Percentiles rank a stretch among this genome's conserved stretches.
phyloP scores from a whole-genome alignment of 2,888 invertebrate species.

The Julus scandinavius region DNA sequence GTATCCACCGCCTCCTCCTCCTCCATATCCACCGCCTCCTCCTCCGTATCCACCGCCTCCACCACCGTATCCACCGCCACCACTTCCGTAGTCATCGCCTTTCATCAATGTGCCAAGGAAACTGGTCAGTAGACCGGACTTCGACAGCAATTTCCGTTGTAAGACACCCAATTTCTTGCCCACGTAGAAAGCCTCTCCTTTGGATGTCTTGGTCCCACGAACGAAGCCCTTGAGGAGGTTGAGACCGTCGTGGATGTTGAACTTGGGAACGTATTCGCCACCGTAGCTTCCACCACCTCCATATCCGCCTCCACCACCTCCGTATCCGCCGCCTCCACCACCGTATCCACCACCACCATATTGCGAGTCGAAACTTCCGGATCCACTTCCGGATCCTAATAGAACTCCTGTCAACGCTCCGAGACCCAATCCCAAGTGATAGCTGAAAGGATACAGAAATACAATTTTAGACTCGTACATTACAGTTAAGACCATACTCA shows the following conservation, averaged over 20 bases:
- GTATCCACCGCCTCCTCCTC: slow-evolving; percentile 47
- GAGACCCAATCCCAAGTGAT: slow-evolving; percentile 44
- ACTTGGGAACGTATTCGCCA: slow-evolving; percentile 46
- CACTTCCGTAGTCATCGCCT: neutral
- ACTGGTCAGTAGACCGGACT: neutral
- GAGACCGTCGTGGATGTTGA: slow-evolving; percentile 53
- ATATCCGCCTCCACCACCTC: slow-evolving; percentile 18
- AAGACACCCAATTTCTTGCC: slow-evolving; percentile 50
- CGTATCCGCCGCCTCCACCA: neutral
- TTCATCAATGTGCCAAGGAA: neutral
- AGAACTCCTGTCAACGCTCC: slow-evolving; percentile 32
- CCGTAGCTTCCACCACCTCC: slow-evolving; percentile 30
- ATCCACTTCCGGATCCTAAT: neutral
- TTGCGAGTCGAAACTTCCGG: slow-evolving; percentile 20
- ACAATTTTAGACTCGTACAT: neutral
- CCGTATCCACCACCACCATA: neutral
- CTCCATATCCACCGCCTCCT: slow-evolving; percentile 45
- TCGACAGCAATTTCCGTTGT: slow-evolving; percentile 3
- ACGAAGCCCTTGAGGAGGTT: slow-evolving; percentile 50
- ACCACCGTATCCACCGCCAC: slow-evolving; percentile 42
- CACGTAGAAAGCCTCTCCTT: slow-evolving; percentile 44
- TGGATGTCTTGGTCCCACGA: slow-evolving; percentile 36
- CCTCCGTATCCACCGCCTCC: neutral
- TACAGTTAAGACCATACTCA: too few relatives aligned
- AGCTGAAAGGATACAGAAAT: neutral